Conservation (phyloP, 2,888 invertebrate species). For the Microctonus aethiopoides region DNA sequence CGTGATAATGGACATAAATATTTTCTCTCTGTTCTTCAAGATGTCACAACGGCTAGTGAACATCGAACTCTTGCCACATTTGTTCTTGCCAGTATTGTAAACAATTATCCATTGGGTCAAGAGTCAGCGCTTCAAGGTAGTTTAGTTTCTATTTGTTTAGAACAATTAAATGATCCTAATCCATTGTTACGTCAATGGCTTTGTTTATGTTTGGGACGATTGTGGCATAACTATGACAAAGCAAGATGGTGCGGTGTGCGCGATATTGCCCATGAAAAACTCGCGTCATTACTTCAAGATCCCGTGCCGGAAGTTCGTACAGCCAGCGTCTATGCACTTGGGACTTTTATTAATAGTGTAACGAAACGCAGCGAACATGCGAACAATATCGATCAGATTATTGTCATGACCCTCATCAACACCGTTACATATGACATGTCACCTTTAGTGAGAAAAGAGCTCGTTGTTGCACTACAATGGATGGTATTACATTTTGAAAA, state of each 20-base stretch:
- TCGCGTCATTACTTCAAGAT: conserved; percentile 84
- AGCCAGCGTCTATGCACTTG: conserved; percentile 93
- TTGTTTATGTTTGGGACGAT: conserved; percentile 88
- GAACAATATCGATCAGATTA: conserved; percentile 91
- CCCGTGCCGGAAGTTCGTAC: conserved; percentile 92
- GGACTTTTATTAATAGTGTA: conserved; percentile 90
- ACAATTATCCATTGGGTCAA: conserved; percentile 88
- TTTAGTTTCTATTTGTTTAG: conserved; percentile 90
- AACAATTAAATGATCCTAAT: conserved; percentile 82
- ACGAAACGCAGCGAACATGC: conserved; percentile 90
- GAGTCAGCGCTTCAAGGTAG: conserved; percentile 91
- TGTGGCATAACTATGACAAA: conserved; percentile 90
- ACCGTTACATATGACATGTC: conserved; percentile 86
- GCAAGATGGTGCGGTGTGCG: conserved; percentile 96
- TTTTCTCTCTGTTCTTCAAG: conserved; percentile 92
- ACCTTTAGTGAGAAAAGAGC: conserved; percentile 86
- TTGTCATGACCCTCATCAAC: conserved; percentile 87
- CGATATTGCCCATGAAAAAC: conserved; percentile 96
- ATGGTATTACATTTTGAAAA: conserved; percentile 88
- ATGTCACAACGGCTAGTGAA: conserved; percentile 84
- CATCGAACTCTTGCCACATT: conserved; percentile 95
- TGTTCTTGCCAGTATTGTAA: conserved; percentile 92
- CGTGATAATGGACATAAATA: conserved; percentile 95
- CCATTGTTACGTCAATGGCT: conserved; percentile 86
- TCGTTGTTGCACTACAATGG: conserved; percentile 88